Base-by-base conservation (phyloP, 2,797 vertebrate species). In the Syngnathus rostellatus region DNA sequence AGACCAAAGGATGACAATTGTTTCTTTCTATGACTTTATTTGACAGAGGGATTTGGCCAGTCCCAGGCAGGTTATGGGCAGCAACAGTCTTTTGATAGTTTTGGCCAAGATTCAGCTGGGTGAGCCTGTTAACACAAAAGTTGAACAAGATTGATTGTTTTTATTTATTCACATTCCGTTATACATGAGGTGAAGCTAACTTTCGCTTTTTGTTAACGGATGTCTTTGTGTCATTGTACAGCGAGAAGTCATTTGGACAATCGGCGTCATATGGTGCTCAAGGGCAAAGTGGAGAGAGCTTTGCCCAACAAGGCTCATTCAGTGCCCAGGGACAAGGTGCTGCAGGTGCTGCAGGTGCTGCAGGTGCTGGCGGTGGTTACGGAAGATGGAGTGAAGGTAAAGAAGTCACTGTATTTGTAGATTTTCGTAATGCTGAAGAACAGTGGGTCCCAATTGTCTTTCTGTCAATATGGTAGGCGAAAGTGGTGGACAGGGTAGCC, bases 331-430 rank as follows among this genome's bases (percentile, higher is more conserved):
- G 76, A 11, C 81, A 77, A 46, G 72, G 77, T 9, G 70, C 72
- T 25, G 69, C 68, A 3, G 8, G 63, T 2, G 70, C 72, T 25
- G 69, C 68, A 3, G 8, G 63, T 2, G 70, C 72, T 25, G 69
- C 68, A 3, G 8, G 63, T 2, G 39, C 45, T 7, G 55, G 54
- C 5, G 77, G 71, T 2, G 53, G 86, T 48, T 90, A 88, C 68
- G 83, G 84, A 68, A 81, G 89, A 68, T 87, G 87, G 75, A 89
- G 72, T 78, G 90, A 92, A 23, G 89, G 91, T 91, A 80, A 0
- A 45, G 1, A 17, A 40, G 39, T 11, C 2, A 12, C 11, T 58
- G 0, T 14, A 1, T 0, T 37, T 40, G 1, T 17, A 37, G 3
- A 9, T 57, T 2, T 0, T 59, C 38, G 3, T 10, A 2, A 17